Base-by-base conservation (phyloP, 2,797 vertebrate genomes). In the Enteromius mattozi region DNA sequence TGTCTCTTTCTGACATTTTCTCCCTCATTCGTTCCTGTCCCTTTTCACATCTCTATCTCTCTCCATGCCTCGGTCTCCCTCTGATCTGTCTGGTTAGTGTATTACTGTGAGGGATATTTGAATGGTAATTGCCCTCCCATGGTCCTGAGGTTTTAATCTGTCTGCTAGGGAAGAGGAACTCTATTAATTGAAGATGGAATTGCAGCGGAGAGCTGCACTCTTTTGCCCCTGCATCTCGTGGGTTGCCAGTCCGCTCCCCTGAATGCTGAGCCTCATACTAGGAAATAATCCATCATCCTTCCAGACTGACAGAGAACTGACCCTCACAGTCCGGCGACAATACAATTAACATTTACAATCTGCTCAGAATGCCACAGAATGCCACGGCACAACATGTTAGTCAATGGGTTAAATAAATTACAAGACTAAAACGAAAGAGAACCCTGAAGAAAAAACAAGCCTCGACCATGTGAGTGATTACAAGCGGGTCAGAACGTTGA, bases 31-130 rank as follows among this genome's bases (percentile, higher is more conserved):
- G 16, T 37, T 24, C 45, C 72, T 16, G 13, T 69, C 27, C 17
- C 63, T 54, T 63, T 80, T 42, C 35, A 70, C 74, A 85, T 80
- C 72, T 78, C 72, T 63, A 47, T 61, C 76, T 59, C 80, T 65
- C 42, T 68, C 54, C 27, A 19, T 61, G 16, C 61, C 66, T 54
- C 42, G 1, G 27, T 30, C 45, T 42, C 45, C 59, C 63, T 92
- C 89, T 91, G 88, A 89, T 88, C 90, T 86, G 21, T 61, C 59
- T 83, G 87, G 81, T 80, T 90, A 90, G 90, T 91, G 85, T 88
- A 72, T 89, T 89, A 88, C 89, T 88, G 87, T 89, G 86, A 77
- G 81, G 84, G 74, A 84, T 84, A 69, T 78, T 78, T 78, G 65
- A 84, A 78, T 84, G n/a, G 65, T 70, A 70, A 78, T 84, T 78